phyloP scores from a whole-genome alignment of 2,113 vertebrate species.

The Ovis canadensis region DNA sequence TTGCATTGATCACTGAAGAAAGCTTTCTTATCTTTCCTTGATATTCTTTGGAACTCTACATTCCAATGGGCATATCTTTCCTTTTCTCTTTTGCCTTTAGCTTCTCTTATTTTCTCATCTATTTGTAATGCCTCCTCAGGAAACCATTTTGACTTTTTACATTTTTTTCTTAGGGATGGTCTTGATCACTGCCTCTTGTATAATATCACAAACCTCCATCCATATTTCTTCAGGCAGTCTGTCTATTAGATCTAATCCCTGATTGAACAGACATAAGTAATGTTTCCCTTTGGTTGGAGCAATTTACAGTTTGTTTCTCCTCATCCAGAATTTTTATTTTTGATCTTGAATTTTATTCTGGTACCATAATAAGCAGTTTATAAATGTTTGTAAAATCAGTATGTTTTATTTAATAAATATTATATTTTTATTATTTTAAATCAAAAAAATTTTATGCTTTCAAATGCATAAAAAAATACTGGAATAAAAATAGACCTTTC shows the following conservation, averaged over 20 bases:
- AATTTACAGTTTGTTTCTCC: not conserved
- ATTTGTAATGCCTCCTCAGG: not conserved
- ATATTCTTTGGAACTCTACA: not conserved
- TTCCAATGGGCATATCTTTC: not conserved
- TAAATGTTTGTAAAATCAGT: not conserved
- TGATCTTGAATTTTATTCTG: not conserved
- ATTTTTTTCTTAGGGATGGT: not conserved
- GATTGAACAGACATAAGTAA: not conserved
- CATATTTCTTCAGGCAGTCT: not conserved
- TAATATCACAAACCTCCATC: not conserved
- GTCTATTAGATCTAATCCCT: not conserved
- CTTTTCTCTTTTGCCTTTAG: not conserved
- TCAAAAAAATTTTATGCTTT: not conserved
- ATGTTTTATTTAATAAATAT: not conserved
- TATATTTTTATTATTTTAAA: slow-evolving; percentile 17
- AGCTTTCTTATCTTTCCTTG: not conserved
- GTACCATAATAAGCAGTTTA: not conserved
- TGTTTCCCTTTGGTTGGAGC: not conserved
- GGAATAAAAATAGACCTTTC: not conserved
- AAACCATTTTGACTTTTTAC: not conserved
- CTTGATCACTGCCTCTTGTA: not conserved
- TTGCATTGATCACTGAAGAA: not conserved
- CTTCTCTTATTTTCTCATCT: not conserved
- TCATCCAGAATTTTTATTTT: not conserved
- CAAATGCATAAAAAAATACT: not conserved